Conservation (phyloP, 2,797 vertebrate species). For the Crossoptilon crossoptilon region DNA sequence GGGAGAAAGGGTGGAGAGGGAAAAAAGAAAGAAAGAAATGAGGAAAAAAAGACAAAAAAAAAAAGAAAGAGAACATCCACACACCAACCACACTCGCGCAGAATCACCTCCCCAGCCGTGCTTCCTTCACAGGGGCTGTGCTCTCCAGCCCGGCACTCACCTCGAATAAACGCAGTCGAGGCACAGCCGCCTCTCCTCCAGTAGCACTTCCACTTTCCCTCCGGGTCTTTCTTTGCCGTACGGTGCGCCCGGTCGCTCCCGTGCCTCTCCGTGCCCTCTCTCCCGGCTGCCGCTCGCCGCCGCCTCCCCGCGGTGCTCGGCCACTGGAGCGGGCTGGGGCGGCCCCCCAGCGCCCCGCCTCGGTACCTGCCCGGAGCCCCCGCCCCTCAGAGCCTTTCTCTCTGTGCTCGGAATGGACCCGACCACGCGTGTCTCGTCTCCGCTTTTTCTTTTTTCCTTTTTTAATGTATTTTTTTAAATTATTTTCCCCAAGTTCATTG, state of each 20-base stretch:
- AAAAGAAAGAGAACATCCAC: rapidly evolving
- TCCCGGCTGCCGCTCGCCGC: neutral
- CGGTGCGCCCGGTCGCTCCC: neutral
- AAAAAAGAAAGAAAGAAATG: neutral
- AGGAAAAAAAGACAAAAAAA: rapidly evolving
- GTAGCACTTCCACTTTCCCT: neutral
- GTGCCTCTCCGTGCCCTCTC: neutral
- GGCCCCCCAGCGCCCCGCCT: neutral
- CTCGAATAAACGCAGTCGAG: neutral
- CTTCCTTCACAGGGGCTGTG: too few relatives aligned
- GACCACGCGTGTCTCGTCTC: neutral
- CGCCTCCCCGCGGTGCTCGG: slow-evolving; percentile 7
- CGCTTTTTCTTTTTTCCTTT: neutral
- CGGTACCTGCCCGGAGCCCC: slow-evolving; percentile 16
- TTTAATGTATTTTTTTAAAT: neutral
- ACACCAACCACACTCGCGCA: neutral
- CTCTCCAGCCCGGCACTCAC: neutral
- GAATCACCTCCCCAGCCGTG: neutral
- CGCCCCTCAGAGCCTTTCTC: neutral
- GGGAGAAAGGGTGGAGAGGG: too few relatives aligned
- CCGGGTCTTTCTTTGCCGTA: neutral
- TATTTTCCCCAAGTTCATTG: neutral
- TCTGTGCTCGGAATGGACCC: neutral
- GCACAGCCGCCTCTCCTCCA: neutral
- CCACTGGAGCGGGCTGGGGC: neutral